These are phyloP conservation scores for Acleris literana DNA, from an alignment of 2,888 invertebrate species.

Conservation along the genomic window DNA sequence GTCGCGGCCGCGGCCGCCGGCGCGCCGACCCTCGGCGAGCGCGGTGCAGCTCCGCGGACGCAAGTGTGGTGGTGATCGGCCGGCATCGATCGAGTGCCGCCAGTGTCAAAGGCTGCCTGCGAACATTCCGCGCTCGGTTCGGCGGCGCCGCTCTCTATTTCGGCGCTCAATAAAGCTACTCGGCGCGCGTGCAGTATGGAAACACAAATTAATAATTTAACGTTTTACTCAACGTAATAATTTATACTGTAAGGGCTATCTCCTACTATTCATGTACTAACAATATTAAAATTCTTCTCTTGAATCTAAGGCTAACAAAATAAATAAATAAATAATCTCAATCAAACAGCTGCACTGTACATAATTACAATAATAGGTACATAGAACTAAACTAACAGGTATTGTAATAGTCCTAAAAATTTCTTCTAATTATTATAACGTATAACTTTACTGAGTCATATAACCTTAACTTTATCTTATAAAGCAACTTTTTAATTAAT, in stretches of 20 bases:
- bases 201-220: slow-evolving; percentile 64
- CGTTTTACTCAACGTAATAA: slow-evolving; percentile 81
- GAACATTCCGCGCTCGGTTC: too few relatives aligned
- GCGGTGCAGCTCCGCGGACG: slow-evolving; percentile 4
- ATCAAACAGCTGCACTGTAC: slow-evolving; percentile 47
- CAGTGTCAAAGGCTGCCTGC: slow-evolving; percentile 51
- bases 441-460: slow-evolving; percentile 21
- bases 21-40: too few relatives aligned
- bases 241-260: slow-evolving; percentile 63
- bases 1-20: too few relatives aligned
- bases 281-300: slow-evolving; percentile 35
- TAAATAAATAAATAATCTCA: slow-evolving; percentile 56
- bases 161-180: slow-evolving; percentile 6
- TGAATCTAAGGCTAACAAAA: slow-evolving; percentile 55
- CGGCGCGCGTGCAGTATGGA: slow-evolving; percentile 37
- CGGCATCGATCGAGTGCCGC: slow-evolving; percentile 39
- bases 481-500: slow-evolving; percentile 12
- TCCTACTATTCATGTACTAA: slow-evolving; percentile 64
- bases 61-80: slow-evolving; percentile 58
- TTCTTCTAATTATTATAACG: slow-evolving; percentile 22
- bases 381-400: slow-evolving; percentile 28
- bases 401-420: slow-evolving; percentile 17
- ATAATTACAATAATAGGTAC: slow-evolving; percentile 22
- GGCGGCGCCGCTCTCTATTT: not conserved
- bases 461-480: slow-evolving; percentile 8